Evolutionary conservation across 2,888 invertebrate genomes (phyloP).

Genomic region (Hirtodrosophila histrioides): DNA sequence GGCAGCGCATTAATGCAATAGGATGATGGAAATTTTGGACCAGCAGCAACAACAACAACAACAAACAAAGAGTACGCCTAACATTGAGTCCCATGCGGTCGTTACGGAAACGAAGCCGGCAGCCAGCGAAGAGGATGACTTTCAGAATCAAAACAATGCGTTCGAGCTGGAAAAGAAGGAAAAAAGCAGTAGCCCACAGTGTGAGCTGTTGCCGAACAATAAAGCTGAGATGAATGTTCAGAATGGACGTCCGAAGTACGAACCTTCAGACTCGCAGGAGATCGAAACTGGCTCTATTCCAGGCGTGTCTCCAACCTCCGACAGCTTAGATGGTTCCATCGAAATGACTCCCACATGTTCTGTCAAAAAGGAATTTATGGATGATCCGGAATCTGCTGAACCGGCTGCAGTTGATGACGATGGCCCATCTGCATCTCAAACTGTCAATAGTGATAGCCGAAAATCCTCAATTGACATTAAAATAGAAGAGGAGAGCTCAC

Average conservation of each 20-base stretch:
- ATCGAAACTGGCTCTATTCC: not conserved
- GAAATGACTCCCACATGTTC: not conserved
- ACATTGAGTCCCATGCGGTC: constrained; percentile 48
- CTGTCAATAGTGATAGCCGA: no score
- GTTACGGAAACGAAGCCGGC: constrained; percentile 35
- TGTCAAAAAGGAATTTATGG: constrained; percentile 4
- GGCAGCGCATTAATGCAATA: constrained; percentile 71
- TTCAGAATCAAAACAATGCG: constrained; percentile 43
- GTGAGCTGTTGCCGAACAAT: constrained; percentile 6
- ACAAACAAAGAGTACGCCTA: constrained; percentile 62
- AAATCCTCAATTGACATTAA: not conserved
- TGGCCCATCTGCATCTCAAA: constrained; percentile 21
- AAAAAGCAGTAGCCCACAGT: constrained; percentile 18
- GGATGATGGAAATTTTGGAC: constrained; percentile 79
- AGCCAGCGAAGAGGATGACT: constrained; percentile 57
- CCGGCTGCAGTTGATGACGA: constrained; percentile 4
- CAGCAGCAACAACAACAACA: constrained; percentile 32
- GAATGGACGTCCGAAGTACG: constrained; percentile 28
- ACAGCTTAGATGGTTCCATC: constrained; percentile 5
- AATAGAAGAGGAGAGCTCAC: not conserved
- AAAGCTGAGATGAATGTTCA: constrained; percentile 2
- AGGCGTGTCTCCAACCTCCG: not conserved
- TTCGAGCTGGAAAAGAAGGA: constrained; percentile 47
- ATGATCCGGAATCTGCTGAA: not conserved
- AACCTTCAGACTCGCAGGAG: not conserved